Evolutionary conservation across 2,888 invertebrate species (phyloP).

Genomic region (Creontiades dilutus): DNA sequence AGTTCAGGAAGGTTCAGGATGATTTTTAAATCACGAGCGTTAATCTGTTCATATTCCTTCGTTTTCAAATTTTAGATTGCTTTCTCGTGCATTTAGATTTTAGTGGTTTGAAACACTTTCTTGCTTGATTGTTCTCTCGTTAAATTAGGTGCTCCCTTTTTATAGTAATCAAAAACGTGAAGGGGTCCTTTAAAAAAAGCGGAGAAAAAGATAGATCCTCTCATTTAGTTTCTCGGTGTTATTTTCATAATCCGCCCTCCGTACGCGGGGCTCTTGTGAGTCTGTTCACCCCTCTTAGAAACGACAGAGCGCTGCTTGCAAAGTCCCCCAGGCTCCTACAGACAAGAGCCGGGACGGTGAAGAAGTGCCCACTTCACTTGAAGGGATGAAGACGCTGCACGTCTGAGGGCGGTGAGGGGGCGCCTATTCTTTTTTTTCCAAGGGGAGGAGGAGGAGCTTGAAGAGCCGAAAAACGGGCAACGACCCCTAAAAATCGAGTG

Average conservation of each 20-base stretch:
- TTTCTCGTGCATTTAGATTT: too few relatives aligned
- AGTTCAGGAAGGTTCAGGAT: too few relatives aligned
- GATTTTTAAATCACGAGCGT: too few relatives aligned
- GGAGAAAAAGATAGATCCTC: too few relatives aligned
- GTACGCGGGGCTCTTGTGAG: not conserved
- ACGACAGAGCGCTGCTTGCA: not conserved
- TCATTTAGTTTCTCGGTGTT: not conserved
- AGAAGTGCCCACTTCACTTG: not conserved
- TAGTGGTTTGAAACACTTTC: too few relatives aligned
- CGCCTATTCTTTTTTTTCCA: not conserved
- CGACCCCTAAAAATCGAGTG: not conserved
- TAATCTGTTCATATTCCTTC: too few relatives aligned
- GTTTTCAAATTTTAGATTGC: too few relatives aligned
- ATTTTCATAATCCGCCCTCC: not conserved
- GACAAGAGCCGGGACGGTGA: not conserved
- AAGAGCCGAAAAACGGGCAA: slow-evolving; percentile 22
- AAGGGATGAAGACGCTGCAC: slow-evolving; percentile 17
- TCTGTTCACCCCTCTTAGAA: slow-evolving; percentile 34
- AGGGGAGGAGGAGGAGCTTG: not conserved
- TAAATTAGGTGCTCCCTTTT: too few relatives aligned
- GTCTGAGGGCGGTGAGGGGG: not conserved
- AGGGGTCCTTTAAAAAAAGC: too few relatives aligned
- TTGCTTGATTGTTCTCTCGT: too few relatives aligned
- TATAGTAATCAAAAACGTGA: too few relatives aligned
- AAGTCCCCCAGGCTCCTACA: not conserved